Evolutionary conservation across 2,888 invertebrate species (phyloP).

Genomic region (Margaritifera margaritifera): DNA sequence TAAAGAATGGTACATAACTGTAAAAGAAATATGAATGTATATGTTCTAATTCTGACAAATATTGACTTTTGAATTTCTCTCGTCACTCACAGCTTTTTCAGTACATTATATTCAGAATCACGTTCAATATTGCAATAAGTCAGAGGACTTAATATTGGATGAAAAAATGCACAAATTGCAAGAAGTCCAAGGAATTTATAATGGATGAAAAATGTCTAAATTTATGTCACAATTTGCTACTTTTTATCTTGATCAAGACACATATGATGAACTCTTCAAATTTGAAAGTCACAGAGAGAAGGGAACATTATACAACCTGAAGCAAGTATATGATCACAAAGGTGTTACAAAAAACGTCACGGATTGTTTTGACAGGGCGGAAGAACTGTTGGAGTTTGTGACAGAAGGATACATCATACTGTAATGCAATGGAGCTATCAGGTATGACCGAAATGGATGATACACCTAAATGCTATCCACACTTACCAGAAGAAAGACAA

Average conservation of each 20-base stretch:
- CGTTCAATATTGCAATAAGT: no score
- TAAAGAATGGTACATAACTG: no score
- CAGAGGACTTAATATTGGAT: no score
- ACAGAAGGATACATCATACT: conserved; percentile 8
- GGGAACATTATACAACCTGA: conserved; percentile 22
- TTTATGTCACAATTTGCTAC: neutral
- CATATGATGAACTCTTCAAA: conserved; percentile 16
- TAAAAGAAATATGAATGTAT: no score
- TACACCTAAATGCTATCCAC: neutral
- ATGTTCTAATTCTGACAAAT: no score
- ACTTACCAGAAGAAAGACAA: neutral
- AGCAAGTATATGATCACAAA: conserved; percentile 12
- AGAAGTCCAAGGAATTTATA: no score
- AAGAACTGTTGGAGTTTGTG: conserved; percentile 12
- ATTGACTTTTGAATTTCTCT: no score
- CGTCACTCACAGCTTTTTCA: no score
- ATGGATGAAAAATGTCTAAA: no score
- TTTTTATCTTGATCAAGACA: conserved; percentile 9
- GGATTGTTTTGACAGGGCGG: conserved; percentile 13
- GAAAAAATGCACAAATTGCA: no score
- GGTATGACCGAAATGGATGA: conserved; percentile 6
- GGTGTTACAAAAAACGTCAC: conserved; percentile 16
- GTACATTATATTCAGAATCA: no score
- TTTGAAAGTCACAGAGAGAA: conserved; percentile 16
- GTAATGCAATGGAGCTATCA: conserved; percentile 8